A percentile compares a stretch with the other conserved stretches of the same genome.
These are phyloP conservation scores for Tauraco erythrolophus DNA, from an alignment of 2,113 vertebrate genomes.

Conservation along the genomic window DNA sequence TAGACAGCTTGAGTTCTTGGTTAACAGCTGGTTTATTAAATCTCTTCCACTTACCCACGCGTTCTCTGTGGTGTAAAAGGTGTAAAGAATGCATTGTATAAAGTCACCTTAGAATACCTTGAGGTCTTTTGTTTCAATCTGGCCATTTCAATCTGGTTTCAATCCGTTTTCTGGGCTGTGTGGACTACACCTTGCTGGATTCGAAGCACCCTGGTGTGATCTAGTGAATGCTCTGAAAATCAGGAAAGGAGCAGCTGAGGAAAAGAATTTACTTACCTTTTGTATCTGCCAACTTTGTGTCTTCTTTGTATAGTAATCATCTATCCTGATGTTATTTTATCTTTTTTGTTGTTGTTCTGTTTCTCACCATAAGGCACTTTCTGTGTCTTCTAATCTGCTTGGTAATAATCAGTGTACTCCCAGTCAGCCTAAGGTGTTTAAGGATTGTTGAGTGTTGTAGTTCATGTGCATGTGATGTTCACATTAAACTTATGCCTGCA, in stretches of 20 bases:
- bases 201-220: fast-evolving
- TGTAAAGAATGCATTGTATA: not conserved
- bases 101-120: not conserved
- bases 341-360: not conserved
- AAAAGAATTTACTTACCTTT: not conserved
- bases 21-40: not conserved
- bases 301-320: not conserved
- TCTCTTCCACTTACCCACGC: fast-evolving
- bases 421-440: not conserved
- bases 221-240: not conserved
- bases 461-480: not conserved
- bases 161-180: not conserved
- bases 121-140: not conserved
- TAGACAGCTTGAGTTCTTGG: not conserved
- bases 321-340: not conserved
- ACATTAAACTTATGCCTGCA: not conserved
- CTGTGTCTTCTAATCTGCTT: not conserved
- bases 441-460: not conserved
- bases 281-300: not conserved
- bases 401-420: not conserved
- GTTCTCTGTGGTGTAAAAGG: not conserved
- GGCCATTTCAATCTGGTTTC: too few species aligned
- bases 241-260: not conserved
- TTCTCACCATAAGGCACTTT: not conserved
- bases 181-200: not conserved